Conservation (phyloP, 2,113 vertebrate species). For the Toxostoma redivivum region DNA sequence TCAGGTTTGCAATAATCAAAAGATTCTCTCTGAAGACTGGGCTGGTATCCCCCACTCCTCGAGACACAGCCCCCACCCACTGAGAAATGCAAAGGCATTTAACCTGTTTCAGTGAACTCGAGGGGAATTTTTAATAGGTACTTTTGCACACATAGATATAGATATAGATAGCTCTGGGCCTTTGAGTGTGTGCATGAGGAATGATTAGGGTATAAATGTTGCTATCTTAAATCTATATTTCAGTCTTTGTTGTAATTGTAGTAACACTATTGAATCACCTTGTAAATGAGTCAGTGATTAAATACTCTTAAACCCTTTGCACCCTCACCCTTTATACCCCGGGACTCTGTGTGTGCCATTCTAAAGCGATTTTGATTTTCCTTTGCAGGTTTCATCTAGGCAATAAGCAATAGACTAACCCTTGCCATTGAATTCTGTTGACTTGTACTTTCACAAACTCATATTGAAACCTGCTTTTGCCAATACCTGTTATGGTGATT, state of each 20-base stretch:
- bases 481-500: not conserved
- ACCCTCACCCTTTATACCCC: not conserved
- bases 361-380: not conserved
- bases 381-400: not conserved
- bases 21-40: not conserved
- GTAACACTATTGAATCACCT: not conserved
- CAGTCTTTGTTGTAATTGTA: not conserved
- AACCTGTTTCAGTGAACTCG: not conserved
- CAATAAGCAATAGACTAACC: not conserved
- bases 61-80: not conserved
- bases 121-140: not conserved
- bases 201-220: not conserved
- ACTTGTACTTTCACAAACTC: not conserved
- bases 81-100: not conserved
- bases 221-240: not conserved
- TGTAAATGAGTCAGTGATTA: not conserved
- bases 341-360: not conserved
- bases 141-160: not conserved
- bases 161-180: not conserved
- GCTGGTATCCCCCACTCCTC: not conserved
- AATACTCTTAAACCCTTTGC: not conserved
- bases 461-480: not conserved
- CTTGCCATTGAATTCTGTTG: not conserved
- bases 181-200: not conserved
- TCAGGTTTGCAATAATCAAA: not conserved